phyloP scores from a whole-genome alignment of 1,140 invertebrate genomes.

The Zophobas atratus region DNA sequence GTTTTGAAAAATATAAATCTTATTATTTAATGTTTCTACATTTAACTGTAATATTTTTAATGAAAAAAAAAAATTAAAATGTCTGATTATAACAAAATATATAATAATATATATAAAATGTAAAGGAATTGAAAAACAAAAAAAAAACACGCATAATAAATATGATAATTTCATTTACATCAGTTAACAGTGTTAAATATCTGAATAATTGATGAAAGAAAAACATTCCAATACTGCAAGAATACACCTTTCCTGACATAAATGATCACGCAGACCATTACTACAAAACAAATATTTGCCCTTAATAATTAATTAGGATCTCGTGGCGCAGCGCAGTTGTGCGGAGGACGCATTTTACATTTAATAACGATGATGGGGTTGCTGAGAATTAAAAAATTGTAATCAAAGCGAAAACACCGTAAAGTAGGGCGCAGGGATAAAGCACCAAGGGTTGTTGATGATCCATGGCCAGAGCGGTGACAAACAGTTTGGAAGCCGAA shows the following conservation, averaged over 20 bases:
- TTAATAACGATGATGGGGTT: neutral
- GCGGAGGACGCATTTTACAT: neutral
- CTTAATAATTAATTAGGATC: constrained; percentile 8
- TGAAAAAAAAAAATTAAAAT: no score
- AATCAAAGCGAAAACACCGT: constrained; percentile 89
- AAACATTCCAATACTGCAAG: neutral
- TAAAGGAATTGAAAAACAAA: no score
- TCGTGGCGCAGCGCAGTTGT: neutral
- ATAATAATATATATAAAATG: no score
- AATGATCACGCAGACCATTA: neutral
- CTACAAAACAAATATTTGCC: constrained; percentile 1
- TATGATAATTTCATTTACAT: no score
- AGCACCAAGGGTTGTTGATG: constrained; percentile 87
- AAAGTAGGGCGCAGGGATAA: constrained; percentile 89
- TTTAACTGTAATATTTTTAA: no score
- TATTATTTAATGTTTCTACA: no score
- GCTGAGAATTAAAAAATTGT: constrained; percentile 80
- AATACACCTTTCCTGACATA: no score
- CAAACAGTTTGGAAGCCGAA: constrained; percentile 90
- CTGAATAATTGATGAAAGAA: neutral
- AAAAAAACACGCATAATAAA: no score
- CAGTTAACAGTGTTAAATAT: neutral
- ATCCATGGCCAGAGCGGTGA: constrained; percentile 81
- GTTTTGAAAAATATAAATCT: no score
- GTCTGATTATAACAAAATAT: no score